These are phyloP conservation scores for Prionailurus bengalensis DNA, from an alignment of 2,113 vertebrate species.

Conservation along the genomic window DNA sequence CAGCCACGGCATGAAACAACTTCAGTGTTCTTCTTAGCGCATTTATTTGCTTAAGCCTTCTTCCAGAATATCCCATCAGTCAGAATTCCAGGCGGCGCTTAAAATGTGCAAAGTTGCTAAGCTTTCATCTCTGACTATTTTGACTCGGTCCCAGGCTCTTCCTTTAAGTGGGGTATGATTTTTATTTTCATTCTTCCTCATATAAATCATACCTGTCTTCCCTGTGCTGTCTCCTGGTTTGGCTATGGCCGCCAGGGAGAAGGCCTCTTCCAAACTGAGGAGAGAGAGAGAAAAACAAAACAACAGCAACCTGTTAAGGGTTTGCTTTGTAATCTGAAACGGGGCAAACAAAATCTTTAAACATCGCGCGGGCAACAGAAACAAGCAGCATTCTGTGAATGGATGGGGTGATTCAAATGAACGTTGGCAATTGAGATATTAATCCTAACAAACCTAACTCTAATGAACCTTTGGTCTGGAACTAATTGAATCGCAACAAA, in stretches of 20 bases:
- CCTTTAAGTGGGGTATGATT: slow-evolving; percentile 63
- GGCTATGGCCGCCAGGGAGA: slow-evolving; percentile 18
- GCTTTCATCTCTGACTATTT: slow-evolving; percentile 73
- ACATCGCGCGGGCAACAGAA: background rate
- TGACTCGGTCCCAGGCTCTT: slow-evolving; percentile 64
- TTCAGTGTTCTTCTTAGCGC: slow-evolving; percentile 37
- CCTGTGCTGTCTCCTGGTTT: slow-evolving; percentile 60
- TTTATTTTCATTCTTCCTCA: slow-evolving; percentile 68
- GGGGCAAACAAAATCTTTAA: slow-evolving; percentile 31
- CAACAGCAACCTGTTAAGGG: background rate
- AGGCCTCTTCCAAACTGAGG: slow-evolving; percentile 25
- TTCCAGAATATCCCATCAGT: slow-evolving; percentile 59
- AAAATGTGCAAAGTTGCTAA: slow-evolving; percentile 33
- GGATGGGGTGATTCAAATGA: background rate
- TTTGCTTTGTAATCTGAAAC: slow-evolving; percentile 59
- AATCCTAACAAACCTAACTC: background rate
- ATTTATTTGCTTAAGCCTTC: slow-evolving; percentile 69
- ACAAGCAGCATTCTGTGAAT: slow-evolving; percentile 2
- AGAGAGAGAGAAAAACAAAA: background rate
- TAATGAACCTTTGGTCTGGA: background rate
- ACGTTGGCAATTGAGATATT: background rate
- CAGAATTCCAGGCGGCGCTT: slow-evolving; percentile 63
- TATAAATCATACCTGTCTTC: slow-evolving; percentile 56
- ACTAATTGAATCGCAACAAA: background rate
- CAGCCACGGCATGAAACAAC: slow-evolving; percentile 63